Percentiles rank a stretch among this genome's conserved stretches.
Evolutionary conservation across 1,140 invertebrate species (phyloP).

Genomic region (Halesus radiatus): DNA sequence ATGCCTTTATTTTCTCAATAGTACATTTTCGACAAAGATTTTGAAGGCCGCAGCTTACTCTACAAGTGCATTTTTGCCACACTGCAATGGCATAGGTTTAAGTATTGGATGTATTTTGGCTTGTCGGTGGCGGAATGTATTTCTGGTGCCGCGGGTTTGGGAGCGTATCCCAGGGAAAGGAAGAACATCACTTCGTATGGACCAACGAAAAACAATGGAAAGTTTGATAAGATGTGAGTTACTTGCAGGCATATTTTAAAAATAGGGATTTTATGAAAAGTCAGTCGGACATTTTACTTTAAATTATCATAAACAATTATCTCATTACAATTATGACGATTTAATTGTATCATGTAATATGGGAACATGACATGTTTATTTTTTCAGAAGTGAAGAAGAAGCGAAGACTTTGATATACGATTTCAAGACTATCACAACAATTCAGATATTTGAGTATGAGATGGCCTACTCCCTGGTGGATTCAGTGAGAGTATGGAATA

Average conservation of each 20-base stretch:
- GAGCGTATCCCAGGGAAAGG: constrained; percentile 40
- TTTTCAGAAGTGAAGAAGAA: constrained; percentile 44
- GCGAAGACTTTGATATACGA: constrained; percentile 32
- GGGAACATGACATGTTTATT: not conserved
- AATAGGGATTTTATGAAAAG: too few species aligned
- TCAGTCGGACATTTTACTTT: not conserved
- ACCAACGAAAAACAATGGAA: constrained; percentile 32
- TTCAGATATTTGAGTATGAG: constrained; percentile 34
- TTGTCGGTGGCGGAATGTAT: constrained; percentile 44
- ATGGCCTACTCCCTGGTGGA: not conserved
- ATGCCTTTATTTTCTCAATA: not conserved
- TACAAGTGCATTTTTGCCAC: constrained; percentile 40
- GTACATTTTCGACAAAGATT: constrained; percentile 30
- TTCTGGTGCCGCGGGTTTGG: constrained; percentile 43
- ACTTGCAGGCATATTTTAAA: too few species aligned
- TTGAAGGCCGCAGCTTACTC: not conserved
- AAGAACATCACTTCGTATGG: constrained; percentile 37
- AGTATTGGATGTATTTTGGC: constrained; percentile 41
- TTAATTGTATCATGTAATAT: too few species aligned
- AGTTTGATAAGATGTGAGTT: not conserved
- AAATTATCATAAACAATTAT: too few species aligned
- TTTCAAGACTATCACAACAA: constrained; percentile 45
- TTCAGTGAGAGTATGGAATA: constrained; percentile 17
- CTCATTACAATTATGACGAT: too few species aligned
- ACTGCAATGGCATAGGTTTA: constrained; percentile 40